phyloP scores from a whole-genome alignment of 1,140 invertebrate genomes.

The Zaprionus africanus region DNA sequence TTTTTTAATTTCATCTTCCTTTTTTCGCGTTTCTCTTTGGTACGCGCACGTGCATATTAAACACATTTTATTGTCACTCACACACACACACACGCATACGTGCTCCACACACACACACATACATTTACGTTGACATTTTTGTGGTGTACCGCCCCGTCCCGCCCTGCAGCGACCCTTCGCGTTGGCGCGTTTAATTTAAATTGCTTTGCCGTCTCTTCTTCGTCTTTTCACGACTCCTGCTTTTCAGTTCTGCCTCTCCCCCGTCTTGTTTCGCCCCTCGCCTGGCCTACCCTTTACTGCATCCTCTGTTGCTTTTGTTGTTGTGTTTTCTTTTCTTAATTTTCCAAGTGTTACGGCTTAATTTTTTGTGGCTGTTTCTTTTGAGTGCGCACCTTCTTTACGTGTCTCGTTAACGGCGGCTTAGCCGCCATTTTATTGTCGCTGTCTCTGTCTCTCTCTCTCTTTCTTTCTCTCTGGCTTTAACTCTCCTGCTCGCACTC shows the following conservation, averaged over 20 bases:
- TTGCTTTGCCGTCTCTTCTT: conserved; percentile 58
- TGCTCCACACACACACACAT: conserved; percentile 26
- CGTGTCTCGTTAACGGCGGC: conserved; percentile 39
- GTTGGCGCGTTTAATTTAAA: conserved; percentile 73
- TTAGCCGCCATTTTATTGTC: conserved; percentile 37
- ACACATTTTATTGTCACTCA: conserved; percentile 70
- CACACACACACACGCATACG: conserved; percentile 32
- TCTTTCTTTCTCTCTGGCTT: conserved; percentile 22
- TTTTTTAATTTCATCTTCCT: conserved; percentile 39
- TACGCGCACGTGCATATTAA: conserved; percentile 74
- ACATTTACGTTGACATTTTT: conserved; percentile 53
- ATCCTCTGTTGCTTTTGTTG: conserved; percentile 6
- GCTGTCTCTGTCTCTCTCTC: conserved; percentile 23
- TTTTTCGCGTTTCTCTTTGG: conserved; percentile 18
- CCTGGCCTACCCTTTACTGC: neutral
- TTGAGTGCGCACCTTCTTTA: conserved; percentile 50
- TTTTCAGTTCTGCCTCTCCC: conserved; percentile 25
- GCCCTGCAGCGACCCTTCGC: conserved; percentile 19
- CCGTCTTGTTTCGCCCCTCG: neutral
- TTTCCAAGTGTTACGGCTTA: conserved; percentile 31
- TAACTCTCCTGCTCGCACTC: conserved; percentile 8
- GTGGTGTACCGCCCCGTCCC: conserved; percentile 25
- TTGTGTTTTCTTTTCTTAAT: conserved; percentile 28
- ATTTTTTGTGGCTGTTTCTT: conserved; percentile 38
- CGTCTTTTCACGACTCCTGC: conserved; percentile 16